Conservation (phyloP, 2,888 invertebrate species). For the Punctoribates punctum region DNA sequence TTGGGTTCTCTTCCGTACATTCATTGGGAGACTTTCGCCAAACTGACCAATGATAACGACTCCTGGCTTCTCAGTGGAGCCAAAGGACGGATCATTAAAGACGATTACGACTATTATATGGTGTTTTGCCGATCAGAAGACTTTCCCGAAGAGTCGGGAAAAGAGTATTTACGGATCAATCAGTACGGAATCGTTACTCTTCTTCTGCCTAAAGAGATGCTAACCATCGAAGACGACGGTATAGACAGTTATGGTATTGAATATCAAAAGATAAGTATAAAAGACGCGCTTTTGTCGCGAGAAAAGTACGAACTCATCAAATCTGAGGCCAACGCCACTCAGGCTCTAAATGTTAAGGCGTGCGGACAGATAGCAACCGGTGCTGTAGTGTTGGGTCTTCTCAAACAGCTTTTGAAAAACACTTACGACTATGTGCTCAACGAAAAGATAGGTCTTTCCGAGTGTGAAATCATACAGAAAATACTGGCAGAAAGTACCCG, state of each 20-base stretch:
- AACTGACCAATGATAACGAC: constrained; percentile 34
- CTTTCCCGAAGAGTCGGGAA: constrained; percentile 26
- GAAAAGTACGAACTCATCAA: constrained; percentile 36
- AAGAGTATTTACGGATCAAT: background rate
- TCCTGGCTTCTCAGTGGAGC: constrained; percentile 41
- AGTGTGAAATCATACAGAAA: constrained; percentile 51
- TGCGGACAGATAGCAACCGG: constrained; percentile 41
- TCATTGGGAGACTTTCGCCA: constrained; percentile 42
- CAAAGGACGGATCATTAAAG: constrained; percentile 41
- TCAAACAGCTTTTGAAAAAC: constrained; percentile 38
- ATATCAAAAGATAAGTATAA: constrained; percentile 40
- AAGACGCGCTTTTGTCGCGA: constrained; percentile 25
- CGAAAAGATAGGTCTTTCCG: constrained; percentile 32
- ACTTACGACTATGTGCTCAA: constrained; percentile 40
- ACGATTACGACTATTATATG: constrained; percentile 42
- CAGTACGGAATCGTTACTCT: constrained; percentile 40
- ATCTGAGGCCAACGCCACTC: constrained; percentile 11
- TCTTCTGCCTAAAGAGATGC: constrained; percentile 36
- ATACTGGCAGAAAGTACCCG: constrained; percentile 58
- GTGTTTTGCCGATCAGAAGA: constrained; percentile 39
- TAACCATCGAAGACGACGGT: constrained; percentile 35
- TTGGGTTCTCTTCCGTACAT: constrained; percentile 27
- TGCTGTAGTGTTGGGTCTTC: constrained; percentile 40
- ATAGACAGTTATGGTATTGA: constrained; percentile 33
- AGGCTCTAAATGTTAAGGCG: constrained; percentile 40